Evolutionary conservation across 2,113 vertebrate genomes (phyloP).

Genomic region (Heptranchias perlo): DNA sequence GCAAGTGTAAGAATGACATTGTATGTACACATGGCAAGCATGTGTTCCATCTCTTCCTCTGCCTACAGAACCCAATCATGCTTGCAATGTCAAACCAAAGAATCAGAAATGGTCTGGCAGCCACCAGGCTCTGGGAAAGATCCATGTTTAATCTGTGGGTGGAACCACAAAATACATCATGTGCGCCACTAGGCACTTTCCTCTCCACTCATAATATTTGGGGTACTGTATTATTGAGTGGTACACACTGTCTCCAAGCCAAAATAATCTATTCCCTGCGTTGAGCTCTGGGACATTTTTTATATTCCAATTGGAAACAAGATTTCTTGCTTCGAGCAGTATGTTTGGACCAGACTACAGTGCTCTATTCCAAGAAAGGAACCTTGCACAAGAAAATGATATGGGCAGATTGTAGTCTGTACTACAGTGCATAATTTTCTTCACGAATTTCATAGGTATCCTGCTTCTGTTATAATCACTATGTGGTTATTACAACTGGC

Average conservation of each 20-base stretch:
- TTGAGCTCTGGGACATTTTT: background rate
- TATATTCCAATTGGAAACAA: background rate
- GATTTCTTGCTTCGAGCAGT: background rate
- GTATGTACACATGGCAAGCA: slow-evolving; percentile 26
- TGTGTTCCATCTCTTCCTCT: slow-evolving; percentile 14
- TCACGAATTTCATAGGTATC: background rate
- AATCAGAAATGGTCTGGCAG: slow-evolving; percentile 28
- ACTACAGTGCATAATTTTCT: background rate
- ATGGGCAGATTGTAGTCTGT: background rate
- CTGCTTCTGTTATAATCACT: background rate
- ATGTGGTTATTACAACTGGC: background rate
- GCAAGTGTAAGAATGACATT: background rate
- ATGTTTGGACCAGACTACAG: too few species aligned
- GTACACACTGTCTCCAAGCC: slow-evolving; percentile 4
- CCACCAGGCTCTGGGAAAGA: background rate
- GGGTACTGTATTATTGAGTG: background rate
- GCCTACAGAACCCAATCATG: background rate
- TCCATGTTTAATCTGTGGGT: slow-evolving; percentile 35
- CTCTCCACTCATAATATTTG: slow-evolving; percentile 28
- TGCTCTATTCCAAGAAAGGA: background rate
- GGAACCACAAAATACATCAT: slow-evolving; percentile 32
- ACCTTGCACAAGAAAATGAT: background rate
- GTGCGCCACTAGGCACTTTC: background rate
- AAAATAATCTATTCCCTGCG: background rate
- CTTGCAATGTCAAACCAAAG: slow-evolving; percentile 26